Percentiles rank a stretch among this genome's conserved stretches.
Evolutionary conservation across 2,113 vertebrate species (phyloP).

Genomic region (Dascyllus trimaculatus): DNA sequence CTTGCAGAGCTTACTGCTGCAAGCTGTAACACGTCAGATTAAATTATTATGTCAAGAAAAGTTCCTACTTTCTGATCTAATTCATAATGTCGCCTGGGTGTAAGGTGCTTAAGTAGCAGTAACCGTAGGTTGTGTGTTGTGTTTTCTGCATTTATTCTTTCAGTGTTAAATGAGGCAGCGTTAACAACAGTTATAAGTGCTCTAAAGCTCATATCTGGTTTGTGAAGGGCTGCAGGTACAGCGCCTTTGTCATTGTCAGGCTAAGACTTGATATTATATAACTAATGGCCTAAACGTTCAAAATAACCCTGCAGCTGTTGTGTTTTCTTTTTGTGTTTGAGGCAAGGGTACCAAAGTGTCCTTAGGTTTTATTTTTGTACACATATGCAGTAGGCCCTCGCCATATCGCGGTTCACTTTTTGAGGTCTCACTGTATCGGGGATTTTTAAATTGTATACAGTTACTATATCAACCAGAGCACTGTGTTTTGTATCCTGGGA

Average conservation of each 20-base stretch:
- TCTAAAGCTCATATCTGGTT: background rate
- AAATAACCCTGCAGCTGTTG: background rate
- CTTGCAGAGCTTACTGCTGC: background rate
- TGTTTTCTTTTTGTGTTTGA: too few species aligned
- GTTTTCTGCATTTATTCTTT: background rate
- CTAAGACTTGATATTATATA: too few species aligned
- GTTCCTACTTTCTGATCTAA: background rate
- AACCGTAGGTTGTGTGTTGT: background rate
- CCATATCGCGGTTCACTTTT: too few species aligned
- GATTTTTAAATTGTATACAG: too few species aligned
- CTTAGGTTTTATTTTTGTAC: too few species aligned
- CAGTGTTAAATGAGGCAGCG: conserved; percentile 2
- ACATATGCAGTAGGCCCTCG: too few species aligned
- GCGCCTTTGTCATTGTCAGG: too few species aligned
- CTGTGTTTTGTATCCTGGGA: too few species aligned
- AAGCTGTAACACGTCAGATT: background rate
- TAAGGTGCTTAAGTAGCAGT: background rate
- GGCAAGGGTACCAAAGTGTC: too few species aligned
- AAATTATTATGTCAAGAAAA: too few species aligned
- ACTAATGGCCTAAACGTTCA: background rate
- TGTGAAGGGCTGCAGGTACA: background rate
- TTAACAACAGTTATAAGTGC: background rate
- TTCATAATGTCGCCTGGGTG: background rate
- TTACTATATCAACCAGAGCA: too few species aligned
- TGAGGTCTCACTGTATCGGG: too few species aligned